Evolutionary conservation across 30 jellyfish, hydroid and myxozoan genomes (phyloP), one percentile per base, ranked within the genome.

Genomic region (Sanderia malayensis): DNA sequence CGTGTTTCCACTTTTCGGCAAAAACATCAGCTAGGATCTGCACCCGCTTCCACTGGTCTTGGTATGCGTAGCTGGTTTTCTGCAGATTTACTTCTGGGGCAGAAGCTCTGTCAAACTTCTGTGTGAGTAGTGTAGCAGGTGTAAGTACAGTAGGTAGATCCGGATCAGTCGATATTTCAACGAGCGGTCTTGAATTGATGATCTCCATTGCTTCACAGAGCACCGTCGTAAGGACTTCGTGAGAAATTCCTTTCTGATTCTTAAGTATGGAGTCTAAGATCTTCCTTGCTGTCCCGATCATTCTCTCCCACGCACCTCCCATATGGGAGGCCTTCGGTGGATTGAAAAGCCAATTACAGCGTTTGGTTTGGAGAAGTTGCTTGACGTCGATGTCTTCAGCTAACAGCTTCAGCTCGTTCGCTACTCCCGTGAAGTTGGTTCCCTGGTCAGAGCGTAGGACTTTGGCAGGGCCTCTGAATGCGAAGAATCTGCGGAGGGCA

Each of bases 301-400:
- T 31, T 26, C 82, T 81, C 31, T 61, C 89, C 89, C 89, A 77
- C 23, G 49, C 44, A 9, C 82, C 89, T 23, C 89, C 89, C 72
- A 77, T 61, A 31, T 77, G 89, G 21, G 57, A 25, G 53, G 89
- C 82, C n/a, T 25, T 29, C 2, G 89, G 89, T 9, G 82, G 82
- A 66, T 77, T 77, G 82, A 77, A 64, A 27, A 23, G 32, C 89
- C 81, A 77, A 31, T 29, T 74, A 11, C 80, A 58, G 22, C 82
- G n/a, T 25, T 37, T 44, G 44, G 34, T 46, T 34, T 41, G 83
- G 17, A 77, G 85, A 22, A 63, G 25, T 46, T 65, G 59, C 41
- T 63, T 46, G 24, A 44, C 67, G 59, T 47, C 53, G 74, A 8
- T 28, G 25, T 31, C 44, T n/a, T 76, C 46, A 21, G 45, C 18